Evolutionary conservation across 2,888 invertebrate species (phyloP).

Genomic region (Chymomyza fuscimana): DNA sequence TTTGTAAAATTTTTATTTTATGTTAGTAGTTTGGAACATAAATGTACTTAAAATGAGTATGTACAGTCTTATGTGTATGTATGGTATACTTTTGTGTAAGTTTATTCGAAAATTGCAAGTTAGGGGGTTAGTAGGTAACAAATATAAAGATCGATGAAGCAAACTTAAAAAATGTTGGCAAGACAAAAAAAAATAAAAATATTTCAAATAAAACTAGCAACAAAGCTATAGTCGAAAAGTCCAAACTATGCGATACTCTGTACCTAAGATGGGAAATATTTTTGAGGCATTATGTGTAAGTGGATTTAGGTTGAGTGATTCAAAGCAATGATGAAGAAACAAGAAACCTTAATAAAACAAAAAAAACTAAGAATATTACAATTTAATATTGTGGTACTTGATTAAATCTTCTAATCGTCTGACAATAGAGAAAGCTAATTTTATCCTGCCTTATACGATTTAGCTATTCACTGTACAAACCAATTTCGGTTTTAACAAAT

Average conservation of each 20-base stretch:
- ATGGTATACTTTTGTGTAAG: slow-evolving; percentile 1
- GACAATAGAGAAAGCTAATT: too few relatives aligned
- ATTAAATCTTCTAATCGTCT: too few relatives aligned
- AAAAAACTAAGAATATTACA: too few relatives aligned
- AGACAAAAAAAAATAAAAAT: slow-evolving; percentile 18
- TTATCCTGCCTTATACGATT: too few relatives aligned
- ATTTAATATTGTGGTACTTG: too few relatives aligned
- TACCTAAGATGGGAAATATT: background rate
- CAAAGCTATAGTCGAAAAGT: background rate
- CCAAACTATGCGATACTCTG: background rate
- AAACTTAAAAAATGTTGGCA: slow-evolving; percentile 1
- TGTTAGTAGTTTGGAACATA: background rate
- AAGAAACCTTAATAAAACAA: too few relatives aligned
- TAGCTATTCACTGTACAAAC: too few relatives aligned
- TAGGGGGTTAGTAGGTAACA: background rate
- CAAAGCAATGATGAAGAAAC: too few relatives aligned
- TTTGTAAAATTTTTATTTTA: background rate
- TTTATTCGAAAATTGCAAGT: slow-evolving; percentile 7
- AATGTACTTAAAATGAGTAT: slow-evolving; percentile 1
- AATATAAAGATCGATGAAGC: slow-evolving; percentile 4
- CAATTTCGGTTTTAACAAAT: too few relatives aligned
- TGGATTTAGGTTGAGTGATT: too few relatives aligned
- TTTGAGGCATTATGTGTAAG: too few relatives aligned
- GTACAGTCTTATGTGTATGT: slow-evolving; percentile 17
- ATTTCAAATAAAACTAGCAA: slow-evolving; percentile 10